Evolutionary conservation across 2,888 invertebrate genomes (phyloP), one percentile per base, ranked within the genome.

Genomic region (Temnothorax rugatulus): DNA sequence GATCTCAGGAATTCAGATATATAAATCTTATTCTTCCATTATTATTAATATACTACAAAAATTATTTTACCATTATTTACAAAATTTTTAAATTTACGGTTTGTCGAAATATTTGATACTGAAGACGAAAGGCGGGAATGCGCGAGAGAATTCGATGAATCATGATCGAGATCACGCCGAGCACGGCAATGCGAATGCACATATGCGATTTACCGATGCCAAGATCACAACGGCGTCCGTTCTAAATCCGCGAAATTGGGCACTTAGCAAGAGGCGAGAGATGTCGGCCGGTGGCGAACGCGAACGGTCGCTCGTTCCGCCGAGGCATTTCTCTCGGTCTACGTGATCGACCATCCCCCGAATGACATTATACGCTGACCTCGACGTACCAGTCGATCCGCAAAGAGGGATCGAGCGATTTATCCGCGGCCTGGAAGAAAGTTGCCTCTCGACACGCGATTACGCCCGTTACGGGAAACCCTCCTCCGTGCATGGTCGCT

Each of bases 191-290:
- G 82, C 82, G 82, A 85, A 86, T 86, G 81, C 68, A 29, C 68
- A 29, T 29, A 85, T 87, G 84, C 88, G 87, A 89, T 91, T 90
- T 88, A 86, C 84, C 86, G 44, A 44, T 44, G 15, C 47, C 47
- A 83, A 83, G 90, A 84, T 73, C 85, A 3, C 29, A 63, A 85
- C 79, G 82, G 84, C 76, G 87, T 84, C 81, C 88, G 91, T 92
- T 91, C 91, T 90, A 92, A 92, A 92, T 91, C 88, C 89, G 29
- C 66, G 73, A 88, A 89, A 91, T 92, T 91, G 91, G 90, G 84
- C 90, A 92, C 89, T 91, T 90, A 91, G 89, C 86, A 77, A 50
- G 79, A 86, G 82, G 85, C 82, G 82, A 86, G 88, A 91, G 84
- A 84, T 86, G 84, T 88, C 86, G 87, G 85, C 52, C 84, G 79